Conservation (phyloP, 2,888 invertebrate genomes). For the Hydrotaea cyrtoneurina region DNA sequence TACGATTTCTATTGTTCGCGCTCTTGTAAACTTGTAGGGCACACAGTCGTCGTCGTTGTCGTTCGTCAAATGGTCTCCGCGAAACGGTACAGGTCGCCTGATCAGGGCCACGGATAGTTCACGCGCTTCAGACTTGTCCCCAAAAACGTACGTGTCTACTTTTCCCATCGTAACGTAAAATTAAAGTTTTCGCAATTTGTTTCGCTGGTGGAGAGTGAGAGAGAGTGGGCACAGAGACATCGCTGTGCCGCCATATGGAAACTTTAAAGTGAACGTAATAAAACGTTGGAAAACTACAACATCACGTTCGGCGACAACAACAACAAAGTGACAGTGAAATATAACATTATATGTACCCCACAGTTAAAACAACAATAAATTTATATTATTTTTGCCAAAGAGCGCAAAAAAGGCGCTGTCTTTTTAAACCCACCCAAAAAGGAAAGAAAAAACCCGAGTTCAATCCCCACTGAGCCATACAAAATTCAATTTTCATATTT, state of each 20-base stretch:
- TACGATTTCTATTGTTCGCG: conserved; percentile 49
- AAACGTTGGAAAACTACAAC: background rate
- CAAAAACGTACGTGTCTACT: background rate
- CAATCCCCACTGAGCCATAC: too few relatives aligned
- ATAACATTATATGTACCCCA: background rate
- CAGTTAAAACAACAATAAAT: background rate
- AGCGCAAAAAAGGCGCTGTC: too few relatives aligned
- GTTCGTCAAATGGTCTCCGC: background rate
- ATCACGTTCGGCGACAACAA: background rate
- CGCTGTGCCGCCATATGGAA: background rate
- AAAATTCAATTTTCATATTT: too few relatives aligned
- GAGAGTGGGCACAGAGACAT: background rate
- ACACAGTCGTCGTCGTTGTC: background rate
- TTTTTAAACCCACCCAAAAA: too few relatives aligned
- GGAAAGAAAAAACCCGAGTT: too few relatives aligned
- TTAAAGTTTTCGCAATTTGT: background rate
- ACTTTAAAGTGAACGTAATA: background rate
- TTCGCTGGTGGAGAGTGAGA: too few relatives aligned
- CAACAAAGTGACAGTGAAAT: background rate
- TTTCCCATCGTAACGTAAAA: background rate
- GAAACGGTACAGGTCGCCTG: background rate
- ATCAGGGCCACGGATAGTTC: background rate
- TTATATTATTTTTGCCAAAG: too few relatives aligned
- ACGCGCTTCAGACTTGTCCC: background rate
- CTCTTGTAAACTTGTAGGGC: background rate